Conservation (phyloP, 2,113 vertebrate species). For the Abramis brama region DNA sequence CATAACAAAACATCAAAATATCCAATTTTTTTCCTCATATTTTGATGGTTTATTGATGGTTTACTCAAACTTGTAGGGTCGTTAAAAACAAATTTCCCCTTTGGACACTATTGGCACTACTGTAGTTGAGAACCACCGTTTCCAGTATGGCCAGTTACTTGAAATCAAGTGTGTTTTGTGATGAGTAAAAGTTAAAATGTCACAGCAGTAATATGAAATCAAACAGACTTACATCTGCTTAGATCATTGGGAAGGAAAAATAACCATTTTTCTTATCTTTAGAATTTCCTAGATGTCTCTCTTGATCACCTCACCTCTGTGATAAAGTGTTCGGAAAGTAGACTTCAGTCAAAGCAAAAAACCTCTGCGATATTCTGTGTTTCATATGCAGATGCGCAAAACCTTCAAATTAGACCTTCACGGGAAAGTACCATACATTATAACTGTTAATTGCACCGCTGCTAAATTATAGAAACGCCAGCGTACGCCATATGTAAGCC, state of each 20-base stretch:
- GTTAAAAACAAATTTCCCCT: too few species aligned
- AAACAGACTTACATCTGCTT: not conserved
- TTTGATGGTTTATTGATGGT: too few species aligned
- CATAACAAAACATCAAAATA: too few species aligned
- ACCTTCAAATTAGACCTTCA: conserved; percentile 57
- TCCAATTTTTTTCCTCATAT: too few species aligned
- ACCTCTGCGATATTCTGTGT: conserved; percentile 51
- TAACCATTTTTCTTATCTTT: not conserved
- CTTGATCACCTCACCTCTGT: conserved; percentile 31
- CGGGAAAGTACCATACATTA: conserved; percentile 62
- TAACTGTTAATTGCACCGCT: conserved; percentile 61
- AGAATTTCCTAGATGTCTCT: conserved; percentile 29
- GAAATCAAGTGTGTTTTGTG: not conserved
- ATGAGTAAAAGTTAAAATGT: not conserved
- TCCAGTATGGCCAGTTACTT: not conserved
- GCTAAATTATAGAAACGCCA: conserved; percentile 63
- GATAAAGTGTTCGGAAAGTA: conserved; percentile 50
- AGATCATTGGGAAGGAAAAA: not conserved
- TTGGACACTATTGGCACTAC: too few species aligned
- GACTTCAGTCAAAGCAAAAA: conserved; percentile 42
- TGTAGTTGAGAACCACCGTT: too few species aligned
- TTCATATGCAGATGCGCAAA: conserved; percentile 49
- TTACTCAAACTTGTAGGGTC: too few species aligned
- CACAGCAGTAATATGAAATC: not conserved
- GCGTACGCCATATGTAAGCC: conserved; percentile 61